Base-by-base conservation (phyloP, 1,140 invertebrate genomes). In the Tenebrio molitor region DNA sequence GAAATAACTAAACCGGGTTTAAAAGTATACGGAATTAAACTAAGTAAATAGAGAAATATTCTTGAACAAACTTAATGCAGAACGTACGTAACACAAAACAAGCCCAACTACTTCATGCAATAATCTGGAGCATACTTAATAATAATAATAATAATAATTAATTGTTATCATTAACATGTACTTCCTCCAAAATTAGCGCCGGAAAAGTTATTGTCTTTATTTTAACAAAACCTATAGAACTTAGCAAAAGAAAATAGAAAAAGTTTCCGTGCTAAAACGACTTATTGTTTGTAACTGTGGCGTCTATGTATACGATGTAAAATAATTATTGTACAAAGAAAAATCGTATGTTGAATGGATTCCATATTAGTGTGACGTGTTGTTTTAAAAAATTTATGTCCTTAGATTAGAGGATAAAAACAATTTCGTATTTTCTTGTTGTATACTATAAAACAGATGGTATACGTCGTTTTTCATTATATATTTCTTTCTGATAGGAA, bases 281-380 rank as follows among this genome's bases (percentile, higher is more conserved):
- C 16, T 23, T 70, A 70, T 62, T 53, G 29, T 58, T 62, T 41
- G 34, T 62, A 72, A 65, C 36, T 72, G 53, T 69, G 69, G 44
- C 69, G 69, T 74, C 69, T 71, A 74, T 74, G 73, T 74, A 74
- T 74, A 74, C 73, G 73, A 74, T 74, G 73, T 74, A 74, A 74
- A 67, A 74, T 74, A 74, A 70, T 74, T 62, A 46, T 53, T 74
- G 73, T 74, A 74, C 73, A 74, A 74, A 74, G 73, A 67, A 46
- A 70, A 71, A 68, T 71, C 53, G 72, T 74, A 71, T 71, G 58
- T 71, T 74, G 64, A 71, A 68, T 74, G 73, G 41, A 42, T 71
- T 42, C 41, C 36, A 46, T 64, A 71, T 71, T 72, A 72, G 64
- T 72, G 70, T 72, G 70, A 72, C 44, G 70, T 72, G 70, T 67